phyloP scores from a whole-genome alignment of 2,888 invertebrate species.

The Trissonchulus sp. region DNA sequence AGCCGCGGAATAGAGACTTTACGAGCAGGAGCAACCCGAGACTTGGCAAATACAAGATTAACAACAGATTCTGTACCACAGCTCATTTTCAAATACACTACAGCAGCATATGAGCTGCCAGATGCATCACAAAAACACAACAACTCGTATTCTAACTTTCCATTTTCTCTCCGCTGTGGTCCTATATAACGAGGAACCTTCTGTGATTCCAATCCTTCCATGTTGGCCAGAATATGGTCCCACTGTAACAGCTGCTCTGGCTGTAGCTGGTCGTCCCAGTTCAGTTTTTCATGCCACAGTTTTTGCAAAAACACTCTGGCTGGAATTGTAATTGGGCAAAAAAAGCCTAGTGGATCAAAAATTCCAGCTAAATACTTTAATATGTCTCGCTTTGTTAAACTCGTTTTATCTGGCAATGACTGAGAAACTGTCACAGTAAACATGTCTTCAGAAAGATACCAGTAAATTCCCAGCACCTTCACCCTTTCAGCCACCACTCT shows the following conservation, averaged over 20 bases:
- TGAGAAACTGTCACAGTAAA: neutral
- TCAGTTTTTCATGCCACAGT: neutral
- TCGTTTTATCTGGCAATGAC: too few species aligned
- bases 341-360: slow-evolving; percentile 18
- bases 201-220: neutral
- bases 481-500: neutral
- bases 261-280: neutral
- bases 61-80: neutral
- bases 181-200: slow-evolving; percentile 34
- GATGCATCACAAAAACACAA: neutral
- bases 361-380: slow-evolving; percentile 7
- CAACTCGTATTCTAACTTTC: neutral
- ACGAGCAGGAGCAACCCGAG: neutral
- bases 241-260: neutral
- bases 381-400: slow-evolving; percentile 35
- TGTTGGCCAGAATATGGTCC: neutral
- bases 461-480: slow-evolving; percentile 1
- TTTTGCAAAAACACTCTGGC: neutral
- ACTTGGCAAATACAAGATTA: neutral
- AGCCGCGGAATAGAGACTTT: neutral
- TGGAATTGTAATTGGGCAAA: slow-evolving; percentile 3
- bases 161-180: too few species aligned
- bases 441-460: slow-evolving; percentile 2
- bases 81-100: neutral
- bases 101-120: neutral